Evolutionary conservation across 2,797 vertebrate species (phyloP), one percentile per base, ranked within the genome.

Genomic region (Gallinago stenura): DNA sequence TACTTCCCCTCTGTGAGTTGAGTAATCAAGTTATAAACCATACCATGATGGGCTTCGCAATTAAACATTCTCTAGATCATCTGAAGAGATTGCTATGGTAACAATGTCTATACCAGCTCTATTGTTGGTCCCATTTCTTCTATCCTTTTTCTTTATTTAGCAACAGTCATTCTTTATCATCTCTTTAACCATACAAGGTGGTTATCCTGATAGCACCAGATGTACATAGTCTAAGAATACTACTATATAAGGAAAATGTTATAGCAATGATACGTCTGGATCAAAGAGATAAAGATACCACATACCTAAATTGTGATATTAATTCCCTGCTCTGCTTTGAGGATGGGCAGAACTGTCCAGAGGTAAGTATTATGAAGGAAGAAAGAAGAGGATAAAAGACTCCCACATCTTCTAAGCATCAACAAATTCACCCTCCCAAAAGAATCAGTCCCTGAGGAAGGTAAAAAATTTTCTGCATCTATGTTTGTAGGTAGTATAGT

Each of bases 1-100:
- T 93, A 87, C 83, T 68, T 95, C 83, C 88, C 90, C 78, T 96
- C 60, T 85, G 70, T 39, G 68, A 95, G 64, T 77, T 93, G 46
- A 91, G 58, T 83, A 95, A 95, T 96, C 91, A 94, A 92, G 90
- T 95, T 95, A 94, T 90, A 95, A 95, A 95, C 90, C 26, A 73
- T 83, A 92, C n/a, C 64, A 69, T 53, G 64, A 89, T 90, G 78
- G 81, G 57, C 21, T 69, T 70, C 64, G 57, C 80, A 96, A 93
- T 87, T 94, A 95, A 95, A 87, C 53, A 80, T 94, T 93, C 95
- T 92, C 68, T 80, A 89, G 90, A 50, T 95, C 75, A 89, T 92
- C 81, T 95, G 71, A 97, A 80, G 75, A 91, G 75, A 95, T 90
- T 84, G 71, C 90, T 90, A 90, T 83, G 65, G 86, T 78, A 97